Conservation (phyloP, 1,140 invertebrate genomes). For the Limonius californicus region DNA sequence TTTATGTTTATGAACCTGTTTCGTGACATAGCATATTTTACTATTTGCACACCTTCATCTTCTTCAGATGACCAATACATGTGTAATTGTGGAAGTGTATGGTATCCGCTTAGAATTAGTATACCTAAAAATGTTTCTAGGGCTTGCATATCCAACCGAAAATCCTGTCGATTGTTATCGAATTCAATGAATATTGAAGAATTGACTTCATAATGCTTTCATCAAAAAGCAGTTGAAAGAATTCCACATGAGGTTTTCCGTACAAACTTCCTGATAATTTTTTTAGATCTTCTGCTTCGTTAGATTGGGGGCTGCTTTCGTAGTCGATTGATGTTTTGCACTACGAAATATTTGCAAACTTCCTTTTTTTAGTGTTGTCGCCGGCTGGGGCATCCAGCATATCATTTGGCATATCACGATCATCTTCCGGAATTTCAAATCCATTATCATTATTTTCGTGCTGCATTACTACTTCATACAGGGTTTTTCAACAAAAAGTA, state of each 20-base stretch:
- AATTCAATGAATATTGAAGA: slow-evolving; percentile 20
- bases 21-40: slow-evolving; percentile 16
- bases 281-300: not conserved
- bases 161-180: slow-evolving; percentile 26
- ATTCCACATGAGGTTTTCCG: slow-evolving; percentile 19
- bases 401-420: no score
- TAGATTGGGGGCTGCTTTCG: not conserved
- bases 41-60: slow-evolving; percentile 14
- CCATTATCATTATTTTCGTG: no score
- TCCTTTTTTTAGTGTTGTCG: not conserved
- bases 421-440: no score
- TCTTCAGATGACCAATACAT: slow-evolving; percentile 16
- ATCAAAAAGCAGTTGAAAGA: slow-evolving; percentile 25
- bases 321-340: not conserved
- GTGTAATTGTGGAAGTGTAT: slow-evolving; percentile 7
- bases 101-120: slow-evolving; percentile 13
- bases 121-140: slow-evolving; percentile 19
- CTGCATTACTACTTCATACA: no score
- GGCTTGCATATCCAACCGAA: slow-evolving; percentile 5
- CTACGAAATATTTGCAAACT: not conserved
- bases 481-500: no score
- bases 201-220: slow-evolving; percentile 6
- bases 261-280: slow-evolving; percentile 1
- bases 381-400: no score
- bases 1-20: slow-evolving; percentile 19